Evolutionary conservation across 37 sponge, comb jelly and placozoan species (phyloP).

Genomic region (Chondrilla cf. caribensis): DNA sequence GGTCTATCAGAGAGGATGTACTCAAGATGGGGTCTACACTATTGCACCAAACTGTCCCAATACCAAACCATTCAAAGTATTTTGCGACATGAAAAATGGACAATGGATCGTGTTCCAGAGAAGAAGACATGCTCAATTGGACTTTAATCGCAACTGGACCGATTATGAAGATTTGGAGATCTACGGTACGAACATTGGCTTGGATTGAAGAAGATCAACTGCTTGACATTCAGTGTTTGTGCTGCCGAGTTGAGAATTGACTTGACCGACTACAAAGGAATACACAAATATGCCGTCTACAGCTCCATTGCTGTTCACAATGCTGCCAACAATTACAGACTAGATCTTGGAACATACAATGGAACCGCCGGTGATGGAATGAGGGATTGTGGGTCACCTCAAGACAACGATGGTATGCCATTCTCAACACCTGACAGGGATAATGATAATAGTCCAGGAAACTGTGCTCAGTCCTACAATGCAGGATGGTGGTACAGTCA

Average conservation of each 20-base stretch:
- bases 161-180: not conserved
- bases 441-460: not conserved
- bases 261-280: not conserved
- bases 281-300: not conserved
- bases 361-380: not conserved
- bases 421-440: constrained; percentile 25
- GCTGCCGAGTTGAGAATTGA: not conserved
- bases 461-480: too few species aligned
- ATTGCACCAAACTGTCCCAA: not conserved
- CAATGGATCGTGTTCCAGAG: not conserved
- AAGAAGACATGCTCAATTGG: not conserved
- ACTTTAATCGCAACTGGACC: not conserved
- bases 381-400: not conserved
- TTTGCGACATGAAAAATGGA: not conserved
- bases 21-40: not conserved
- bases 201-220: constrained; percentile 16
- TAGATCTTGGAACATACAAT: not conserved
- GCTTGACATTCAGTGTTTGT: not conserved
- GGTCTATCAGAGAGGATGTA: not conserved
- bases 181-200: not conserved
- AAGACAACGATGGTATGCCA: not conserved
- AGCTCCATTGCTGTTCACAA: not conserved
- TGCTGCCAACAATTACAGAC: not conserved
- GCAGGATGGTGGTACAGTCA: too few species aligned
- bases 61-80: not conserved